These are phyloP conservation scores for Chelonus insularis DNA, from an alignment of 1,140 invertebrate species.

Conservation along the genomic window DNA sequence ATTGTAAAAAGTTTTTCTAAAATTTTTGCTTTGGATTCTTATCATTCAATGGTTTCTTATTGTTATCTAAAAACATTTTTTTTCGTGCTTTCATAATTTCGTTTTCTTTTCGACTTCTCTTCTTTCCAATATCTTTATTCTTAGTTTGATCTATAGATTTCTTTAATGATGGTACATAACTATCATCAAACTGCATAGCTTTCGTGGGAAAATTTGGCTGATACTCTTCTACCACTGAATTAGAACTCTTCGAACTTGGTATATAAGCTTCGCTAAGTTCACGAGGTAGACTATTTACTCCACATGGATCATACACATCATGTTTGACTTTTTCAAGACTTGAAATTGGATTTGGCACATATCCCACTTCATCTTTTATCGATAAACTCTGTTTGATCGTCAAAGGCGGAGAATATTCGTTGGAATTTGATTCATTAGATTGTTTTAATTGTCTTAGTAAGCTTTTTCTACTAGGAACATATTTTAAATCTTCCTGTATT, in stretches of 20 bases:
- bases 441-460: slow-evolving; percentile 33
- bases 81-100: slow-evolving; percentile 13
- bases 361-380: slow-evolving; percentile 16
- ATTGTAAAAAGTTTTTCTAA: too few relatives aligned
- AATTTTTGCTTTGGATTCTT: too few relatives aligned
- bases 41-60: too few relatives aligned
- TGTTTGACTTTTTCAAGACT: slow-evolving; percentile 21
- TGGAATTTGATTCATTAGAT: slow-evolving; percentile 5
- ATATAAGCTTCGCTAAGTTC: slow-evolving; percentile 35
- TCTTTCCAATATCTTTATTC: slow-evolving; percentile 11
- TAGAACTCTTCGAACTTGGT: slow-evolving; percentile 40
- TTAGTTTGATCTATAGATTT: neutral
- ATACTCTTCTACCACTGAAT: slow-evolving; percentile 37
- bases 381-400: neutral
- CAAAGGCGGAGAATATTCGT: slow-evolving; percentile 38
- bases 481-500: slow-evolving; percentile 32
- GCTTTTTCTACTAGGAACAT: slow-evolving; percentile 43
- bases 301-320: slow-evolving; percentile 39
- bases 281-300: slow-evolving; percentile 5
- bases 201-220: slow-evolving; percentile 43
- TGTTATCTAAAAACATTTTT: neutral
- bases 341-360: slow-evolving; percentile 41
- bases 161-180: slow-evolving; percentile 42
- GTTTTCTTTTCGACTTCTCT: slow-evolving; percentile 7
- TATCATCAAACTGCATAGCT: slow-evolving; percentile 40